phyloP scores from a whole-genome alignment of 23 tunicate genomes.

The Corella eumyota region DNA sequence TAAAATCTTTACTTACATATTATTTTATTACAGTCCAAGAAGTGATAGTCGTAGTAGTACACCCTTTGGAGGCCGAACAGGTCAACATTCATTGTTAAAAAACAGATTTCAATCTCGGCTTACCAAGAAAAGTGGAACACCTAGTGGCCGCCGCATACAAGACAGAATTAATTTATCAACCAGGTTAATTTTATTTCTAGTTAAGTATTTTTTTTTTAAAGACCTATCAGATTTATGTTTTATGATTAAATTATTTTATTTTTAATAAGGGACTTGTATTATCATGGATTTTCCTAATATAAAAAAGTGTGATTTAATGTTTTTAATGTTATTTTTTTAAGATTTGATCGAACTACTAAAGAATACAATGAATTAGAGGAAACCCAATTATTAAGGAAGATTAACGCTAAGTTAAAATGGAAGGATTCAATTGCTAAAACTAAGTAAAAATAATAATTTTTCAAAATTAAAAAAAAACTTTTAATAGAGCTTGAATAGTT shows the following conservation, averaged over 20 bases:
- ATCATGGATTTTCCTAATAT: neutral
- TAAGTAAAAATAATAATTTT: conserved; percentile 5
- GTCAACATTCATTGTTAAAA: conserved; percentile 6
- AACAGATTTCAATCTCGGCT: conserved; percentile 21
- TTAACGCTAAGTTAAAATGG: conserved; percentile 44
- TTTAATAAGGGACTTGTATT: neutral
- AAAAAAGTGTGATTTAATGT: neutral
- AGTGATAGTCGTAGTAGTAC: conserved; percentile 18
- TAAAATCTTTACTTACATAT: neutral
- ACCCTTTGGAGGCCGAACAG: conserved; percentile 2
- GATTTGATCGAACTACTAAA: conserved; percentile 22
- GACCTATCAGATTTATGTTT: neutral
- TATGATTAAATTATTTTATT: neutral
- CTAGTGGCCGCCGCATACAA: conserved; percentile 25
- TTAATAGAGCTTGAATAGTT: too few relatives aligned
- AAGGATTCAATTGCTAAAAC: conserved; percentile 32
- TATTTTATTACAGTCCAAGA: conserved; percentile 13
- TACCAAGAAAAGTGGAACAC: conserved; percentile 10
- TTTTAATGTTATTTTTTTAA: neutral
- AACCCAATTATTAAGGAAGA: conserved; percentile 26
- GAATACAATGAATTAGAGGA: conserved; percentile 23
- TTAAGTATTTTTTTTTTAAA: neutral
- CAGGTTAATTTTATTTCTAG: conserved; percentile 7
- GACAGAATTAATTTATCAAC: conserved; percentile 36
- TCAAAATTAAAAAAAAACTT: neutral